These are phyloP conservation scores for Agapornis roseicollis DNA, from an alignment of 2,113 vertebrate species.

Conservation along the genomic window DNA sequence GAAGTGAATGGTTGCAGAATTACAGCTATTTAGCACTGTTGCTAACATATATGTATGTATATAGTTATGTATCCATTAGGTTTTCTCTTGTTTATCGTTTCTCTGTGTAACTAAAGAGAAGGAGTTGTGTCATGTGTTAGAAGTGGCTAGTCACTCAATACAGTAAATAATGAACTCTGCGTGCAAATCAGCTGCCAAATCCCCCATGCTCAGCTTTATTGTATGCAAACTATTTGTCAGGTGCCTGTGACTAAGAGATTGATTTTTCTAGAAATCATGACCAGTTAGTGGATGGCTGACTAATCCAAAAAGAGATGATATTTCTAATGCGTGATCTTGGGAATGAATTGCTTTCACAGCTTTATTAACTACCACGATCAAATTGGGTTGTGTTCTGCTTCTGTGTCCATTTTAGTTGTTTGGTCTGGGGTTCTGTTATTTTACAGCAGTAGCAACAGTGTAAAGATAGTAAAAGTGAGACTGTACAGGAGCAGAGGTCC, in stretches of 20 bases:
- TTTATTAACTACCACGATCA: neutral
- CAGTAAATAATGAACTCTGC: conserved; percentile 1
- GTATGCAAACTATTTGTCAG: conserved; percentile 50
- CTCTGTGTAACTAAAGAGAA: neutral
- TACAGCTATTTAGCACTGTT: neutral
- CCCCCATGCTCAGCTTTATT: conserved; percentile 3
- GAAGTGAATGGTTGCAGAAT: neutral
- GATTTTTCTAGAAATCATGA: neutral
- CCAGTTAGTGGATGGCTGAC: neutral
- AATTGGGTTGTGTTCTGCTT: neutral
- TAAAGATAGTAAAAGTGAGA: neutral
- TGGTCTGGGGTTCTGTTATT: neutral
- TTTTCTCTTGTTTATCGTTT: neutral
- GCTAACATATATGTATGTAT: neutral
- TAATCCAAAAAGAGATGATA: neutral
- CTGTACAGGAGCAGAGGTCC: neutral
- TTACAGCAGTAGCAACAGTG: neutral
- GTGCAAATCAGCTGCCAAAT: conserved; percentile 12
- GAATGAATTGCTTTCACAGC: neutral
- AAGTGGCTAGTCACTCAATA: neutral
- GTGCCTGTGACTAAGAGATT: conserved; percentile 5
- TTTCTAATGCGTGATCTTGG: neutral
- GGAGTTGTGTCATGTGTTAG: neutral
- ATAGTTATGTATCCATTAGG: neutral
- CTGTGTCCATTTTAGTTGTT: neutral